Evolutionary conservation across 1,140 invertebrate species (phyloP), one percentile per base, ranked within the genome.

Genomic region (Papilio glaucus): DNA sequence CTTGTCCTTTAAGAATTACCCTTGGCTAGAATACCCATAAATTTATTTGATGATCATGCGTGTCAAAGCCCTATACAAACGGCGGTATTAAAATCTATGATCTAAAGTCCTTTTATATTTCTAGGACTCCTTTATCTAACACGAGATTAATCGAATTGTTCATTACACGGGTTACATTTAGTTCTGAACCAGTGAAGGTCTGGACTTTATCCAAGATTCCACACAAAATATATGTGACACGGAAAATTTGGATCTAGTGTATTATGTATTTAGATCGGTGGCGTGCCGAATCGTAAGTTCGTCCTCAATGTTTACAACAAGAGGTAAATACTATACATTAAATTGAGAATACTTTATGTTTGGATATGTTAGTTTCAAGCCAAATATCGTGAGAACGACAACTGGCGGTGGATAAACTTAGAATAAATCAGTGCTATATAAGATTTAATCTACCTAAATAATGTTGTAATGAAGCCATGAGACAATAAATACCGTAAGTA

Each of bases 201-300:
- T 85, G 83, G 83, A 83, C 74, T 77, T 63, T 75, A 73, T 85
- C 83, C 83, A 85, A 85, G 73, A 81, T 82, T 82, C 76, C 76
- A 77, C 67, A 77, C 65, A 74, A 26, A 70, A 75, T 74, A 72
- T 75, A 75, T 53, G 70, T 72, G 72, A 72, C 76, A 72, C 21
- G 39, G 74, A 72, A 68, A 18, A 68, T 68, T 42, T 68, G 39
- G 12, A 45, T 37, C 18, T 21, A 24, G 65, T 26, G 24, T 57
- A 21, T 26, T 57, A 57, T 26, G 41, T 37, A 68, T 42, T 68
- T 45, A 45, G 65, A 26, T 13, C 41, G 12, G 21, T 29, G 45
- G 8, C 24, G 13, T 39, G 18, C 18, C 62, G 62, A 41, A 65
- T 39, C 29, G 41, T 68, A 8, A 33, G 21, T 29, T 18, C 24